These are phyloP conservation scores for Nothocercus julius DNA, from an alignment of 2,113 vertebrate genomes.

Conservation along the genomic window DNA sequence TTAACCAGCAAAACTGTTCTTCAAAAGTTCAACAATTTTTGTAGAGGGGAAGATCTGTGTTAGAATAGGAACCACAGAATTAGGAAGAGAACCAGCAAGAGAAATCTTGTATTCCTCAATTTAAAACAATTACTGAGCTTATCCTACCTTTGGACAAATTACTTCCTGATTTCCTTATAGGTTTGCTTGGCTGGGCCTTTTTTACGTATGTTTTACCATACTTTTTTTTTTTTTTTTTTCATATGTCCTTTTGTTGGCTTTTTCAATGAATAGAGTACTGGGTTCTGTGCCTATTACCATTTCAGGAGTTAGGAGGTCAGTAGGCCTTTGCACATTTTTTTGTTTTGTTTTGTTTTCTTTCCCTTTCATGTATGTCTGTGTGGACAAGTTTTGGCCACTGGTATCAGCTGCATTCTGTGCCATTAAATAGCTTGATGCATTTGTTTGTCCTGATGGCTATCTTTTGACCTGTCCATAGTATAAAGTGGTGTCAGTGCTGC, in stretches of 20 bases:
- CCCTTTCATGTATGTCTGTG: fast-evolving
- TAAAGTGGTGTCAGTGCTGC: fast-evolving
- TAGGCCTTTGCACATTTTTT: not conserved
- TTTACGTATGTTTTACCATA: not conserved
- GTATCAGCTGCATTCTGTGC: not conserved
- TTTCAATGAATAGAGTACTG: not conserved
- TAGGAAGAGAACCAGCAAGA: not conserved
- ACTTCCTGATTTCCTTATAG: not conserved
- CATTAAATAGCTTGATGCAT: not conserved
- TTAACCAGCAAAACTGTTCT: not conserved
- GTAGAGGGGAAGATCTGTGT: not conserved
- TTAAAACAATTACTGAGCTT: not conserved
- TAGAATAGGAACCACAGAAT: not conserved
- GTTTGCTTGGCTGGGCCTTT: not conserved
- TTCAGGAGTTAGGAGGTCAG: not conserved
- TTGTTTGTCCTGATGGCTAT: not conserved
- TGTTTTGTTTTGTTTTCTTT: not conserved
- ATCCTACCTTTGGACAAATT: not conserved
- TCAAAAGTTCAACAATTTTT: not conserved
- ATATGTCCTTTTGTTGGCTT: not conserved
- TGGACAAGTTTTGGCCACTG: not conserved
- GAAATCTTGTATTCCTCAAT: not conserved
- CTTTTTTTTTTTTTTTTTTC: too few species aligned
- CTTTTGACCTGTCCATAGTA: not conserved
- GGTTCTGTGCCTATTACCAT: not conserved